Percentiles rank a stretch among this genome's conserved stretches.
phyloP scores from a whole-genome alignment of 2,888 invertebrate genomes.

The Luperina nickerlii region DNA sequence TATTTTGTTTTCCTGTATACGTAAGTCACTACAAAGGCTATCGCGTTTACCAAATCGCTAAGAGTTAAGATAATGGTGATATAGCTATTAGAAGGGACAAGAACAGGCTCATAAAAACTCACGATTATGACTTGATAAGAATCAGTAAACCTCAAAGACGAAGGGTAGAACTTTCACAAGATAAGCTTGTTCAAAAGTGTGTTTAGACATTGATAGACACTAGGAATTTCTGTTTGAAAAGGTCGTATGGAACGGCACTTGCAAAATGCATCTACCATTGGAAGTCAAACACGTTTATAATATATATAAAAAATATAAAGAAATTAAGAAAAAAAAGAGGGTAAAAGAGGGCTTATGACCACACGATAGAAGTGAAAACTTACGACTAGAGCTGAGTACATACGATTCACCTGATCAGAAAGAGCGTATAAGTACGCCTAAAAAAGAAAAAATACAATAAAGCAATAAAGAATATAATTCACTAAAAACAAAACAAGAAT shows the following conservation, averaged over 20 bases:
- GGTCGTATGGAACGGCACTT: background rate
- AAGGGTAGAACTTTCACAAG: background rate
- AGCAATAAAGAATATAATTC: background rate
- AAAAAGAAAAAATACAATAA: background rate
- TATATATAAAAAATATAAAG: background rate
- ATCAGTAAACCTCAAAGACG: background rate
- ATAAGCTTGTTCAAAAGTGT: background rate
- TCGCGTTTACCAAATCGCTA: background rate
- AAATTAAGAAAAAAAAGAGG: background rate
- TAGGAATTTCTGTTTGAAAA: background rate
- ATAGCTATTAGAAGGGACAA: background rate
- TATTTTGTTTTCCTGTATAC: too few species aligned
- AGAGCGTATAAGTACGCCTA: background rate
- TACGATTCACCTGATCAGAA: background rate
- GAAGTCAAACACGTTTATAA: background rate
- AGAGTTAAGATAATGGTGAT: constrained; percentile 12
- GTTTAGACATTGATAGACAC: background rate
- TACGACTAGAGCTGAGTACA: background rate
- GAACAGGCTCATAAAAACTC: constrained; percentile 13
- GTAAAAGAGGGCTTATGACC: too few species aligned
- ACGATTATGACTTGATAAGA: constrained; percentile 16
- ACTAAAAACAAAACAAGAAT: constrained; percentile 10
- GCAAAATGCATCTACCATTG: background rate
- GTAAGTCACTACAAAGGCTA: background rate
- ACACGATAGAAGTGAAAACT: too few species aligned